Base-by-base conservation (phyloP, 2,888 invertebrate genomes). In the Parnassius orleans region DNA sequence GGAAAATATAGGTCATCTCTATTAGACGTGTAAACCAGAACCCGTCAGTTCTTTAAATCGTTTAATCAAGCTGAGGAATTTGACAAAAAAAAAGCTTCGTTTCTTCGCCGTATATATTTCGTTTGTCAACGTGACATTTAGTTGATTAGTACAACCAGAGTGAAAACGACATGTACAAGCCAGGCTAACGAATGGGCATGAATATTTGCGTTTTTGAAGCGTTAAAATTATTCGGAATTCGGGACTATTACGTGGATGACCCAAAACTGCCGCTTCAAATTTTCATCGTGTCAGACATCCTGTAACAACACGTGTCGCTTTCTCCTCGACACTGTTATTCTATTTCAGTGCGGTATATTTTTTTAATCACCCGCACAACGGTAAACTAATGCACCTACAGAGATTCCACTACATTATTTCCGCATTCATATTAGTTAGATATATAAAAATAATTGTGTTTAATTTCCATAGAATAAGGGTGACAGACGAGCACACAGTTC, bases 201-300 rank as follows among this genome's bases (percentile, higher is more conserved):
- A 70, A 70, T 68, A 69, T 66, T 68, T 68, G 57, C 61, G 57
- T 61, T 60, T 56, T 58, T 63, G 57, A 64, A 66, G 61, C 48
- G 58, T 64, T 59, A 68, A 68, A 68, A 68, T 61, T 57, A 60
- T 66, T 76, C 65, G 80, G 78, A 77, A 83, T 86, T 78, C 78
- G 76, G 79, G 78, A 84, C 78, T 82, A 79, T 81, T 80, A 74
- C 76, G 75, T 69, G 81, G 65, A 69, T 86, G 89, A 90, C 89
- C 89, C 76, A 87, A 88, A 89, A 89, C 83, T 86, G 87, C 84
- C 86, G 76, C 70, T 64, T 73, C 73, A 75, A 75, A 75, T 80
- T 80, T 81, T 76, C 79, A 76, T 78, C 79, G 66, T 81, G 86
- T 81, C 81, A 81, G 67, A 73, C 69, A 66, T 72, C 75, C 74